Evolutionary conservation across 2,888 invertebrate species (phyloP).

Genomic region (Chymomyza procnemis): DNA sequence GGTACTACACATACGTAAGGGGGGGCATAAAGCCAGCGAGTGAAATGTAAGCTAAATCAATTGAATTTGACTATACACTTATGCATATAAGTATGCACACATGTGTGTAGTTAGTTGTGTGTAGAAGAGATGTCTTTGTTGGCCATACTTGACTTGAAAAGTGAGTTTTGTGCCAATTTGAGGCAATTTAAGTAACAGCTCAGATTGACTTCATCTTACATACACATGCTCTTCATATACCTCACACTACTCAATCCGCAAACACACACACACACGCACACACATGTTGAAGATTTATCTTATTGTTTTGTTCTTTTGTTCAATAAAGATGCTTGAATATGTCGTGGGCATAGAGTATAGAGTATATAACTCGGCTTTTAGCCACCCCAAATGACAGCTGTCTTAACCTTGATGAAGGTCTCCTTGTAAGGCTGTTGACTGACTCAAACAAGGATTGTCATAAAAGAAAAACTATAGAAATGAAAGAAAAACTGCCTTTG

Average conservation of each 20-base stretch:
- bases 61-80: not conserved
- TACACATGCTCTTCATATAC: not conserved
- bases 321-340: not conserved
- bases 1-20: not conserved
- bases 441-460: not conserved
- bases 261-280: too few relatives aligned
- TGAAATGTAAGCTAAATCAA: not conserved
- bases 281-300: not conserved
- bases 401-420: conserved; percentile 3
- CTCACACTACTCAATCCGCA: not conserved
- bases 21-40: not conserved
- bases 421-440: not conserved
- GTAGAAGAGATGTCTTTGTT: too few relatives aligned
- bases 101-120: too few relatives aligned
- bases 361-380: not conserved
- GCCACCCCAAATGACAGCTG: not conserved
- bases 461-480: not conserved
- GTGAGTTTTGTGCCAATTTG: conserved; percentile 1
- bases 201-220: not conserved
- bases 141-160: not conserved
- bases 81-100: not conserved
- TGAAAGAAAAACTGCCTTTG: not conserved
- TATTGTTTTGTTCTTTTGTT: not conserved
- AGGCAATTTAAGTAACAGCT: not conserved
- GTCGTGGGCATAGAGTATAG: not conserved